These are phyloP conservation scores for Acrossocheilus fasciatus DNA, from an alignment of 2,797 vertebrate species.

Conservation along the genomic window DNA sequence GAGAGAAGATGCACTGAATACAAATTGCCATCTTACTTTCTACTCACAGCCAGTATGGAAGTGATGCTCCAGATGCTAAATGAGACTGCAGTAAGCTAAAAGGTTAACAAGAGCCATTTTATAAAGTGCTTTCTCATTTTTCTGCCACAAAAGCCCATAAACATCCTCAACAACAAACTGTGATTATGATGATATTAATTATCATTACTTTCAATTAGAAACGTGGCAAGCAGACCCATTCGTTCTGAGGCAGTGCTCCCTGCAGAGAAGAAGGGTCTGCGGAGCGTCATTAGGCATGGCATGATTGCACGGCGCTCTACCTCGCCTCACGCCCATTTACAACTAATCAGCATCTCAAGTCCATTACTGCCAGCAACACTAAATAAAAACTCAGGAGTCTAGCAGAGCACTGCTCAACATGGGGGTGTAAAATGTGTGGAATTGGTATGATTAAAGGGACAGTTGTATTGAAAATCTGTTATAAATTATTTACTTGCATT, in stretches of 20 bases:
- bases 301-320: slow-evolving; percentile 62
- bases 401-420: slow-evolving; percentile 49
- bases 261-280: slow-evolving; percentile 70
- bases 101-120: slow-evolving; percentile 75
- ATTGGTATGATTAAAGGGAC: neutral
- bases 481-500: neutral
- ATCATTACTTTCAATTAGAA: slow-evolving; percentile 83
- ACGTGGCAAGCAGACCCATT: slow-evolving; percentile 72
- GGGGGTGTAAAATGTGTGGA: slow-evolving; percentile 47
- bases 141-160: slow-evolving; percentile 71
- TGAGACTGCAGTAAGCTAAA: slow-evolving; percentile 67
- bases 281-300: slow-evolving; percentile 76
- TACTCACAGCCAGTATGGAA: slow-evolving; percentile 14
- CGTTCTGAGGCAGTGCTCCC: slow-evolving; percentile 77
- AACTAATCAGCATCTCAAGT: slow-evolving; percentile 62
- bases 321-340: slow-evolving; percentile 59
- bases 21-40: slow-evolving; percentile 41
- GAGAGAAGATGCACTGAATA: slow-evolving; percentile 31
- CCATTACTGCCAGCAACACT: slow-evolving; percentile 61
- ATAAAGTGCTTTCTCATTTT: slow-evolving; percentile 69
- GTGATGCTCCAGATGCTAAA: slow-evolving; percentile 68
- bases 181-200: slow-evolving; percentile 84
- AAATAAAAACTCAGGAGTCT: slow-evolving; percentile 45
- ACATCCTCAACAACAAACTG: slow-evolving; percentile 74
- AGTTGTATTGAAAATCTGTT: neutral